Base-by-base conservation (phyloP, 2,888 invertebrate species). In the Stratiomys singularior region DNA sequence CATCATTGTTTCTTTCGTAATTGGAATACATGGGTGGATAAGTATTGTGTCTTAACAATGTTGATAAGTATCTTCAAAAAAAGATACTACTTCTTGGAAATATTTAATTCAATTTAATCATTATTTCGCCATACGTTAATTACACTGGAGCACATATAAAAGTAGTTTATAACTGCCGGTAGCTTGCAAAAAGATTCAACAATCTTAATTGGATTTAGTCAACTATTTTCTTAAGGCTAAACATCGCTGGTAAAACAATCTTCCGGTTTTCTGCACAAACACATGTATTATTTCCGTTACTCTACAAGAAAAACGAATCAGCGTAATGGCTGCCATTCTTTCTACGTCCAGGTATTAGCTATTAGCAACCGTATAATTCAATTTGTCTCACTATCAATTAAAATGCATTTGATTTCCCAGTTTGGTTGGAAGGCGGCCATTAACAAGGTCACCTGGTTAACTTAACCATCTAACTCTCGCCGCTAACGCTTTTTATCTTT, bases 361-460 rank as follows among this genome's bases (percentile, higher is more conserved):
- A 44, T 44, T 13, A 44, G 44, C 7, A 7, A 7, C 7, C 44
- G 13, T 13, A 44, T 44, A 44, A 44, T 13, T 44, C 13, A 44
- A 44, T 44, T 44, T 44, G 44, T 44, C 13, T 7, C 44, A 44
- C 9, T 44, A 44, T 44, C 44, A 44, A 56, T 56, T 56, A 56
- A 56, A n/a, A n/a, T 56, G 18, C 56, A 56, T 56, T 56, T n/a
- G n/a, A n/a, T n/a, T n/a, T n/a, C n/a, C n/a, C n/a, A 13, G 9
- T 44, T 44, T 7, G 7, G 44, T 7, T 13, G 44, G 7, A 44
- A 9, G 44, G 7, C 44, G 44, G 13, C 56, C 13, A 56, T 56
- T 56, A 56, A 18, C 56, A 56, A 56, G 56, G 56, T 56, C 56
- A 56, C 56, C 0, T 56, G 56, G 56, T 56, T 56, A 56, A 18